These are phyloP conservation scores for Odocoileus virginianus DNA, from an alignment of 2,113 vertebrate genomes.

Conservation along the genomic window DNA sequence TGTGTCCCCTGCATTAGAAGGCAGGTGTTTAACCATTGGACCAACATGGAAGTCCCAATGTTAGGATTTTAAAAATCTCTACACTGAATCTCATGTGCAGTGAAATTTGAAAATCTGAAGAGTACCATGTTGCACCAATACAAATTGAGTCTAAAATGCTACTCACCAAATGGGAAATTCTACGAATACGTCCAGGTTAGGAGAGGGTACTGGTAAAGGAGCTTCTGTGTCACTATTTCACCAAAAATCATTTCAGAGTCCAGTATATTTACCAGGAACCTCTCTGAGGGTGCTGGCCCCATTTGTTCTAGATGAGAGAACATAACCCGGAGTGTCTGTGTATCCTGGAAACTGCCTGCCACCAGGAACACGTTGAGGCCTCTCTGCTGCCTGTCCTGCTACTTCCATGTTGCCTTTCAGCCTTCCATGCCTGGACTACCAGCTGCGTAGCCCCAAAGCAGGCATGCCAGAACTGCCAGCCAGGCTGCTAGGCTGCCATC, in stretches of 20 bases:
- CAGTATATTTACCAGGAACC: not conserved
- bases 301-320: not conserved
- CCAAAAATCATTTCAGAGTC: not conserved
- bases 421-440: not conserved
- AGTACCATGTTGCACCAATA: not conserved
- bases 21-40: too few species aligned
- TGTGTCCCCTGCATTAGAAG: too few species aligned
- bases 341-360: not conserved
- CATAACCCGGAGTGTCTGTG: not conserved
- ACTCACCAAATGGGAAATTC: not conserved
- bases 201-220: not conserved
- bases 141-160: not conserved
- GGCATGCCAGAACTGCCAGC: rapidly evolving
- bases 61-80: not conserved
- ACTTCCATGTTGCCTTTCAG: not conserved
- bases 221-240: not conserved
- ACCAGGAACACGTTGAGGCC: not conserved
- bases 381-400: not conserved
- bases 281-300: not conserved
- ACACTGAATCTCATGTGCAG: not conserved
- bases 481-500: not conserved
- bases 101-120: not conserved
- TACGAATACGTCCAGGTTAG: not conserved
- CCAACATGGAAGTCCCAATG: too few species aligned
- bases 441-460: not conserved